Evolutionary conservation across 2,888 invertebrate species (phyloP).

Genomic region (Gonocerus acuteangulatus): DNA sequence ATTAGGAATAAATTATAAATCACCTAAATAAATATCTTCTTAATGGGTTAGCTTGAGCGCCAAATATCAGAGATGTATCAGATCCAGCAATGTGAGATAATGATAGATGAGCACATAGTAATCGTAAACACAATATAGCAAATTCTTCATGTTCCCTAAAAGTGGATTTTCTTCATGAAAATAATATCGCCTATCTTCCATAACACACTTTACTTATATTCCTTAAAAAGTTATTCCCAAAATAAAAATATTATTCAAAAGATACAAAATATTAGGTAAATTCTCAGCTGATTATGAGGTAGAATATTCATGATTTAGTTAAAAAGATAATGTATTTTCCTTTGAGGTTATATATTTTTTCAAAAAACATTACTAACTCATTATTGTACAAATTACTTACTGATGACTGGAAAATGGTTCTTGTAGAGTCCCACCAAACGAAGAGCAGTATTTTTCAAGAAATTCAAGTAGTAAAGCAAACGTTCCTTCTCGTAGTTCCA

Average conservation of each 20-base stretch:
- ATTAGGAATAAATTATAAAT: background rate
- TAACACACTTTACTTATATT: too few species aligned
- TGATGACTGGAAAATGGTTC: constrained; percentile 47
- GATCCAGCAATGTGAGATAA: constrained; percentile 50
- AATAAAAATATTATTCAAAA: too few species aligned
- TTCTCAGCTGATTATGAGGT: too few species aligned
- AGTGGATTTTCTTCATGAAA: constrained; percentile 1
- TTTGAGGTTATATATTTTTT: too few species aligned
- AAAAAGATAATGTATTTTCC: too few species aligned
- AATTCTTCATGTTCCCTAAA: constrained; percentile 51
- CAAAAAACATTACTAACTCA: too few species aligned
- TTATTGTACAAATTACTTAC: constrained; percentile 32
- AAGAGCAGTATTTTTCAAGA: constrained; percentile 51
- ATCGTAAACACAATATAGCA: constrained; percentile 50
- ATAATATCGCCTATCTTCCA: too few species aligned
- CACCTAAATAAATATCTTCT: constrained; percentile 51
- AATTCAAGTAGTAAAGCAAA: constrained; percentile 50
- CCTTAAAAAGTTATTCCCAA: too few species aligned
- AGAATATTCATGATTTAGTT: too few species aligned
- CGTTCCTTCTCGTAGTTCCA: constrained; percentile 55
- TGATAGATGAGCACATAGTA: constrained; percentile 53
- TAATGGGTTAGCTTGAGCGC: constrained; percentile 49
- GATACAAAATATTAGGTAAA: too few species aligned
- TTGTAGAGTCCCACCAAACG: constrained; percentile 45
- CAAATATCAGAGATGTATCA: constrained; percentile 46